Percentiles rank a stretch among this genome's conserved stretches.
Evolutionary conservation across 1,140 invertebrate genomes (phyloP).

Genomic region (Dolichoris vasculosae): DNA sequence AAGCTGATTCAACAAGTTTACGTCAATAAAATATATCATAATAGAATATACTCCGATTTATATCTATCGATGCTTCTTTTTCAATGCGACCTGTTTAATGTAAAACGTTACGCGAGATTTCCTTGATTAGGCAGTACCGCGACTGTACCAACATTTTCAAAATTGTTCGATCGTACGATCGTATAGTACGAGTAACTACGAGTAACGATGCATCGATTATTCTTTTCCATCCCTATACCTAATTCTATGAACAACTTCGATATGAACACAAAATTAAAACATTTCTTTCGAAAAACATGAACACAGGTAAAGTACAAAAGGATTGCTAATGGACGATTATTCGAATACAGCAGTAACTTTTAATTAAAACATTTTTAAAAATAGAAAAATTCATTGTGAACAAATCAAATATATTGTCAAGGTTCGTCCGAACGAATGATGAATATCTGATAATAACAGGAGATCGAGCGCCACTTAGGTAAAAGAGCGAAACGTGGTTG

Average conservation of each 20-base stretch:
- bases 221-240: background rate
- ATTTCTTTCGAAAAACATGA: conserved; percentile 40
- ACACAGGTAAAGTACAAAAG: conserved; percentile 44
- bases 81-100: conserved; percentile 7
- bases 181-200: background rate
- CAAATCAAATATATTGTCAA: conserved; percentile 44
- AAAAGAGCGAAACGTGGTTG: conserved; percentile 4
- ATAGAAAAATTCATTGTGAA: conserved; percentile 42
- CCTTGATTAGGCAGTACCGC: background rate
- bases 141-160: background rate
- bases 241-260: conserved; percentile 32
- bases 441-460: conserved; percentile 33
- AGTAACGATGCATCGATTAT: background rate
- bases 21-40: conserved; percentile 56
- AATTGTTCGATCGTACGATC: background rate
- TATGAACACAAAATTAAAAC: conserved; percentile 41
- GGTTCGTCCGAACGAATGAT: conserved; percentile 35
- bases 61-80: conserved; percentile 32
- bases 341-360: conserved; percentile 34
- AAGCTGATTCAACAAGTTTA: conserved; percentile 55
- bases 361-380: conserved; percentile 41
- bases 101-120: conserved; percentile 24
- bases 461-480: conserved; percentile 24
- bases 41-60: conserved; percentile 50
- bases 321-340: conserved; percentile 43